A percentile compares a stretch with the other conserved stretches of the same genome.
Conservation (phyloP, 2,888 invertebrate genomes). For the Rugalucina vietnamica region DNA sequence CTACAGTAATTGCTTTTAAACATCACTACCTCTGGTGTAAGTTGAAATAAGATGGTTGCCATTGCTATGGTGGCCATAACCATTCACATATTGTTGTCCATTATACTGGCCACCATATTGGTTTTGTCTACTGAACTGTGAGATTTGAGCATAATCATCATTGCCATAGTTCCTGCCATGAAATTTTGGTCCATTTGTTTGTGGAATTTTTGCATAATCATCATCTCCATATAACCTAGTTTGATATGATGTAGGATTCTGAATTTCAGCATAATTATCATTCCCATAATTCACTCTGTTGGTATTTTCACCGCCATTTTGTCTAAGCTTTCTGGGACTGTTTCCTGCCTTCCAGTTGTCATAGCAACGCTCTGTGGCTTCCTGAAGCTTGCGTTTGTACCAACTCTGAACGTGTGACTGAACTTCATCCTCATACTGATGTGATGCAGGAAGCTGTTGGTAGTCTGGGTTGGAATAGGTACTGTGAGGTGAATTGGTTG, state of each 20-base stretch:
- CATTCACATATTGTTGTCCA: not conserved
- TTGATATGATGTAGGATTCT: not conserved
- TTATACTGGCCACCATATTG: not conserved
- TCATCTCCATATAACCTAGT: conserved; percentile 25
- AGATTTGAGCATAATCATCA: conserved; percentile 2
- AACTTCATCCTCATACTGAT: conserved; percentile 63
- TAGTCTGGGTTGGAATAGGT: conserved; percentile 64
- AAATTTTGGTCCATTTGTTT: not conserved
- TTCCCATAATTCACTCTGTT: conserved; percentile 34
- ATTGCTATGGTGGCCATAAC: not conserved
- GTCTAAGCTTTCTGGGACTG: conserved; percentile 39
- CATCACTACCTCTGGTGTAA: conserved; percentile 6
- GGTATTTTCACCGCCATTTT: not conserved
- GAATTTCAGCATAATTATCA: conserved; percentile 34
- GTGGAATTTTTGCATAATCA: conserved; percentile 39
- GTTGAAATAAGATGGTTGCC: conserved; percentile 7
- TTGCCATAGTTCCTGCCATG: not conserved
- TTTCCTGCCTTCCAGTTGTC: conserved; percentile 60
- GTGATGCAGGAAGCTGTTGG: conserved; percentile 55
- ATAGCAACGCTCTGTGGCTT: conserved; percentile 72
- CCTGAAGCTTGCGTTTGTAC: conserved; percentile 76
- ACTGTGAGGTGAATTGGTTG: conserved; percentile 69
- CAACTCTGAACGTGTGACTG: conserved; percentile 74
- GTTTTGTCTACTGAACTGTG: not conserved
- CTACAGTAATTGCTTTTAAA: not conserved